Evolutionary conservation across 2,113 vertebrate genomes (phyloP).

Genomic region (Dipodomys merriami): DNA sequence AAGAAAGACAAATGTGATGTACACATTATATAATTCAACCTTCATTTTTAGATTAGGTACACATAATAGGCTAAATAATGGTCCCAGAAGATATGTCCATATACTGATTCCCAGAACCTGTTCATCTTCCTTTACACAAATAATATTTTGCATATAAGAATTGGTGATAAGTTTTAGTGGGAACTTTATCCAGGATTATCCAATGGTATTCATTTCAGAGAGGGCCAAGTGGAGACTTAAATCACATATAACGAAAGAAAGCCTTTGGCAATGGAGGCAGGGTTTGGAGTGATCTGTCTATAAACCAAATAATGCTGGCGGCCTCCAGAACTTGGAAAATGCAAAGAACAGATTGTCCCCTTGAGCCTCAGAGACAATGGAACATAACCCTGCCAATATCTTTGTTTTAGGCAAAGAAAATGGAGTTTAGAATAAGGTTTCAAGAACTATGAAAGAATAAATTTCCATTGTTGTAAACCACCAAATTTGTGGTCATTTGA

Average conservation of each 20-base stretch:
- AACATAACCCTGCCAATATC: neutral
- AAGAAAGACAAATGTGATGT: slow-evolving; percentile 29
- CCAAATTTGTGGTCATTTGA: neutral
- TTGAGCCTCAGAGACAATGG: neutral
- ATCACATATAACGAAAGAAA: neutral
- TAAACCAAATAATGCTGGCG: neutral
- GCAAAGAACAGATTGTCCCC: neutral
- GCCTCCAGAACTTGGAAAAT: neutral
- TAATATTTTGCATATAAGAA: neutral
- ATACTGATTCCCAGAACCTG: neutral
- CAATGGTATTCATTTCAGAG: neutral
- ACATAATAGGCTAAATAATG: neutral
- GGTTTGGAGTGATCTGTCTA: neutral
- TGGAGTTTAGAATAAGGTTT: neutral
- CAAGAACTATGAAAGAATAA: neutral
- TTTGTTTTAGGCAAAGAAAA: slow-evolving; percentile 26
- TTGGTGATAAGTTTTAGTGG: neutral
- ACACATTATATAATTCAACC: neutral
- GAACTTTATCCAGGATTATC: neutral
- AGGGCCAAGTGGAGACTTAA: neutral
- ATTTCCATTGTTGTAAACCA: slow-evolving; percentile 33
- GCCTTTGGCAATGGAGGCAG: neutral
- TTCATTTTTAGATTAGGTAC: slow-evolving; percentile 18
- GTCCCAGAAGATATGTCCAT: neutral
- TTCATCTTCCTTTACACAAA: neutral